Evolutionary conservation across 2,113 vertebrate species (phyloP).

Genomic region (Leptobrachium ailaonicum): DNA sequence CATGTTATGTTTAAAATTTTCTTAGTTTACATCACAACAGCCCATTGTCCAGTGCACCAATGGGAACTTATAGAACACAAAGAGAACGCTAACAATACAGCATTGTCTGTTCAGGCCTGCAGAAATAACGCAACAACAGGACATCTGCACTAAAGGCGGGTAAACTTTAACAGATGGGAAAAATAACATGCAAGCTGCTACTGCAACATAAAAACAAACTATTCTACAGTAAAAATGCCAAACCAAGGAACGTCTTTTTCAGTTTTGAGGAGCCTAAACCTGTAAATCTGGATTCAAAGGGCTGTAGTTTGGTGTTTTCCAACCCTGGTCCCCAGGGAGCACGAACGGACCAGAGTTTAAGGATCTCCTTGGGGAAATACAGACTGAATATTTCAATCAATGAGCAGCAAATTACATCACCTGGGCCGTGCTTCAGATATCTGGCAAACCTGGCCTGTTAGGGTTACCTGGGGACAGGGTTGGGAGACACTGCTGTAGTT

Average conservation of each 20-base stretch:
- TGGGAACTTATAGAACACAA: slow-evolving; percentile 75
- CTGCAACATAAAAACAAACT: slow-evolving; percentile 58
- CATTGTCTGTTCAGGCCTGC: slow-evolving; percentile 74
- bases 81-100: slow-evolving; percentile 76
- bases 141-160: slow-evolving; percentile 52
- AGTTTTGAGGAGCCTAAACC: not conserved
- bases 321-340: too few relatives aligned
- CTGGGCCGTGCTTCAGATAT: too few relatives aligned
- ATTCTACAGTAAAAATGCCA: slow-evolving; percentile 57
- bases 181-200: slow-evolving; percentile 66
- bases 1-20: slow-evolving; percentile 60
- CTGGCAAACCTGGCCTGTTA: too few relatives aligned
- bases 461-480: too few relatives aligned
- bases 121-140: slow-evolving; percentile 84
- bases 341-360: too few relatives aligned
- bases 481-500: not conserved
- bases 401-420: too few relatives aligned
- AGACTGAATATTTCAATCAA: too few relatives aligned
- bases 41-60: slow-evolving; percentile 87
- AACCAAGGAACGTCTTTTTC: not conserved
- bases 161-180: slow-evolving; percentile 68
- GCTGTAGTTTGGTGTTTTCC: too few relatives aligned
- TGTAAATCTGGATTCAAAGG: not conserved
- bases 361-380: too few relatives aligned
- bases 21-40: slow-evolving; percentile 81